Evolutionary conservation across 2,888 invertebrate genomes (phyloP).

Genomic region (Mantis religiosa): DNA sequence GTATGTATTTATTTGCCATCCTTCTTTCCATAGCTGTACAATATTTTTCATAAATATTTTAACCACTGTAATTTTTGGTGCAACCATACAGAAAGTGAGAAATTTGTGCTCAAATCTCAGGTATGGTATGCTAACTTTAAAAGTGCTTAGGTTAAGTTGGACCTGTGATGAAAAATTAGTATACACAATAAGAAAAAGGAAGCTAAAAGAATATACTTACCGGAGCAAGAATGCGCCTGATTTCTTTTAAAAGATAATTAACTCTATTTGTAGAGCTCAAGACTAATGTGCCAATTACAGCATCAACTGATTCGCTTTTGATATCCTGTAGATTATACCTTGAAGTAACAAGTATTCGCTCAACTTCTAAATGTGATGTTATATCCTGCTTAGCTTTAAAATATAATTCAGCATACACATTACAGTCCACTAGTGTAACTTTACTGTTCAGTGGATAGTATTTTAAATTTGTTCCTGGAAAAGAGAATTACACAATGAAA

Average conservation of each 20-base stretch:
- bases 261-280: not conserved
- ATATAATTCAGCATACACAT: not conserved
- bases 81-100: no score
- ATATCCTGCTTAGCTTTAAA: not conserved
- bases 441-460: conserved; percentile 5
- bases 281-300: not conserved
- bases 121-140: no score
- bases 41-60: no score
- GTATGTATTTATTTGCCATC: no score
- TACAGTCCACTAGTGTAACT: not conserved
- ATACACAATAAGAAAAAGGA: not conserved
- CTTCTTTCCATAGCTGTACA: no score
- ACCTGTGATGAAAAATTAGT: no score
- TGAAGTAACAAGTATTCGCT: not conserved
- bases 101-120: no score
- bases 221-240: not conserved
- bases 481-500: not conserved
- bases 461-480: conserved; percentile 10
- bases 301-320: not conserved
- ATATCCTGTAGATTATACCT: not conserved
- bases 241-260: not conserved
- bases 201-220: not conserved
- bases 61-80: no score
- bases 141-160: no score
- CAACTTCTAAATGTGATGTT: not conserved